phyloP scores from a whole-genome alignment of 2,113 vertebrate genomes.

The Passerina amoena region DNA sequence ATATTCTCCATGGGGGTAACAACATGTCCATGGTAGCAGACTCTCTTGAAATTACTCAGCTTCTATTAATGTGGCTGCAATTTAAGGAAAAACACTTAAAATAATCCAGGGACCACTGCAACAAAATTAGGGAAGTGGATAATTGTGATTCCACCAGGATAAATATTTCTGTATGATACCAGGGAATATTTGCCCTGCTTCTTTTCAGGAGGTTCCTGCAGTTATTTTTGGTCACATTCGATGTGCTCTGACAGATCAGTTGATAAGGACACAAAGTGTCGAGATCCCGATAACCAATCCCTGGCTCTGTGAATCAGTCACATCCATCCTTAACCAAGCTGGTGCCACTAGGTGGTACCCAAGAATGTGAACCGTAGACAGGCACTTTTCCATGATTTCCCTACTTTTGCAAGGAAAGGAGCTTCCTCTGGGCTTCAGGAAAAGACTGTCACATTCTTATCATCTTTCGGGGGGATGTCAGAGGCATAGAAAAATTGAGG shows the following conservation, averaged over 20 bases:
- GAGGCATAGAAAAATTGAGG: background rate
- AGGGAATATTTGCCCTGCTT: background rate
- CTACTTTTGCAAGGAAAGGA: background rate
- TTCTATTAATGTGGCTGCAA: background rate
- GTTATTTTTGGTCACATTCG: background rate
- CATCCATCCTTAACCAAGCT: background rate
- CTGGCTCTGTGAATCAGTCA: background rate
- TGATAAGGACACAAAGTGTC: background rate
- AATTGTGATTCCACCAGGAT: background rate
- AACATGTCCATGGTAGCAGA: background rate
- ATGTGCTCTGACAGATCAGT: background rate
- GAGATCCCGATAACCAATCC: background rate
- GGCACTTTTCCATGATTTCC: background rate
- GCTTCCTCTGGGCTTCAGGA: background rate
- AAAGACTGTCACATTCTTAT: background rate
- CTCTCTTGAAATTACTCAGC: background rate
- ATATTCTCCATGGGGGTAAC: background rate
- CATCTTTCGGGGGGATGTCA: background rate
- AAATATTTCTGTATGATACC: background rate
- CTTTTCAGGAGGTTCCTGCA: background rate
- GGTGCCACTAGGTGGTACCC: conserved; percentile 61
- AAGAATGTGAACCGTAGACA: conserved; percentile 39
- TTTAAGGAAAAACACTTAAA: background rate
- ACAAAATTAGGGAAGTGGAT: background rate
- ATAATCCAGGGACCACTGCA: fast-evolving